phyloP scores from a whole-genome alignment of 2,113 vertebrate genomes.

The Barnardius zonarius region DNA sequence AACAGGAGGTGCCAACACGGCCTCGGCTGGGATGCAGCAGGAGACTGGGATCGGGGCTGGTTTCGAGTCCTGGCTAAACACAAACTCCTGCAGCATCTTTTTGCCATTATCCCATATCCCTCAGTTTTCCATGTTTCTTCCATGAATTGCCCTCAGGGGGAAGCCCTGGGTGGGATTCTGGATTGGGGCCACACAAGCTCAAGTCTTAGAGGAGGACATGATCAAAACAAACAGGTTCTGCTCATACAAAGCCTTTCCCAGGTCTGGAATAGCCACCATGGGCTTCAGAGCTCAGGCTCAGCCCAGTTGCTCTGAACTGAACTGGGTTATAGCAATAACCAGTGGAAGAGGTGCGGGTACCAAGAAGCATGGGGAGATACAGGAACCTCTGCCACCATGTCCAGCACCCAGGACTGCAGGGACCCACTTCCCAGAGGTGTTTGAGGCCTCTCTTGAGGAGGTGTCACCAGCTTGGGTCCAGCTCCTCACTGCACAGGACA shows the following conservation, averaged over 20 bases:
- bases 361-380: fast-evolving
- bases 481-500: neutral
- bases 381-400: neutral
- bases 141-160: fast-evolving
- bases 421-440: neutral
- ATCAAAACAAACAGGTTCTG: neutral
- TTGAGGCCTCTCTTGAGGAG: neutral
- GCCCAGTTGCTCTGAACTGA: neutral
- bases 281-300: neutral
- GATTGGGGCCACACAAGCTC: neutral
- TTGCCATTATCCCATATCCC: neutral
- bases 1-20: neutral
- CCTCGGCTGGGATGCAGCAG: neutral
- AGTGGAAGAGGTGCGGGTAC: neutral
- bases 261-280: neutral
- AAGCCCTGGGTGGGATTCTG: neutral
- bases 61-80: neutral
- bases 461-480: neutral
- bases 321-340: neutral
- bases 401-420: neutral
- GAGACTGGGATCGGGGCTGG: fast-evolving
- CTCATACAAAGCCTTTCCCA: neutral
- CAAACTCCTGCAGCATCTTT: neutral
- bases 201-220: fast-evolving
- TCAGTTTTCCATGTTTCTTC: fast-evolving